These are phyloP conservation scores for Microctonus aethiopoides DNA, from an alignment of 2,888 invertebrate species.

Conservation along the genomic window DNA sequence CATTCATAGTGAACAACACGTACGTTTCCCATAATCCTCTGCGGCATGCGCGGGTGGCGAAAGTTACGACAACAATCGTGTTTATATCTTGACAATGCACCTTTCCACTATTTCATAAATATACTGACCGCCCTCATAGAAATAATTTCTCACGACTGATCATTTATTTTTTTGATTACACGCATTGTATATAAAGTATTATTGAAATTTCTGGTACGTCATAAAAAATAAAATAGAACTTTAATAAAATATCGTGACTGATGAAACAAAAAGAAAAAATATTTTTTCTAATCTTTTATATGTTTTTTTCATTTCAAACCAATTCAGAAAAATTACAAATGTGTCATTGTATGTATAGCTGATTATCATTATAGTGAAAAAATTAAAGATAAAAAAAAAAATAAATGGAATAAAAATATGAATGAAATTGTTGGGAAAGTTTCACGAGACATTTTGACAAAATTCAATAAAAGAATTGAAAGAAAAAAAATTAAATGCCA, in stretches of 20 bases:
- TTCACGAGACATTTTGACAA: neutral
- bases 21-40: slow-evolving; percentile 21
- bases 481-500: neutral
- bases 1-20: slow-evolving; percentile 21
- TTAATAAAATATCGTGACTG: too few relatives aligned
- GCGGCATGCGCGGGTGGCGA: slow-evolving; percentile 31
- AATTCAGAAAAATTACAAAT: too few relatives aligned
- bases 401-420: neutral
- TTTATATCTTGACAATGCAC: slow-evolving; percentile 13
- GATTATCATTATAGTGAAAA: neutral
- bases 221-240: too few relatives aligned
- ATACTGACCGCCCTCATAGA: neutral
- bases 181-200: too few relatives aligned
- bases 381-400: neutral
- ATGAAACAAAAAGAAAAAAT: too few relatives aligned
- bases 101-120: neutral
- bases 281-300: too few relatives aligned
- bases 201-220: too few relatives aligned
- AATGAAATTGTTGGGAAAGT: neutral
- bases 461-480: neutral
- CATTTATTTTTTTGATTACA: too few relatives aligned
- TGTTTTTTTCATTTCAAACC: too few relatives aligned
- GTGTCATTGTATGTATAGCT: too few relatives aligned
- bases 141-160: neutral
- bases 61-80: slow-evolving; percentile 28